Evolutionary conservation across 1,140 invertebrate species (phyloP), one percentile per base, ranked within the genome.

Genomic region (Zaprionus capensis): DNA sequence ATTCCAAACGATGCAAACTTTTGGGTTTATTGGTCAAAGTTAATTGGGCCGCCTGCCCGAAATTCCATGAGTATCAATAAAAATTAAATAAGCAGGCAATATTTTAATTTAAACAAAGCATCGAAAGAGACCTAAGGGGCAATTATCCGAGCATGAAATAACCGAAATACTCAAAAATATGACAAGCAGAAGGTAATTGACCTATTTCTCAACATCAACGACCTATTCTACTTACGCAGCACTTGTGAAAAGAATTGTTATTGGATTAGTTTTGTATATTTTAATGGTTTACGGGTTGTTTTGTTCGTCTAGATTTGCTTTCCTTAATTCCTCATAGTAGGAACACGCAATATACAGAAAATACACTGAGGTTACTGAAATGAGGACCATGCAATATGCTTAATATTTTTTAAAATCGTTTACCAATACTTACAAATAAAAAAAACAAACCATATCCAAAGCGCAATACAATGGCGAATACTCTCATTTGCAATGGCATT

Each of bases 401-500:
- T 9, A 20, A 11, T 49, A 17, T 20, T 22, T 22, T 22, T 9
- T 2, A 2, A 49, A 11, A 49, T 49, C 1, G 2, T 11, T 4
- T 20, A 1, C 11, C 11, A 1, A 22, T 20, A 49, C 46, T 49
- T 11, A 49, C 63, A 41, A 41, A 41, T 38, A 53, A 28, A 36
- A 0, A 14, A 41, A 1, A 74, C n/a, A 49, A 49, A 49, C 26
- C 65, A 77, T 0, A 34, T 0, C 72, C 71, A 81, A 49, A 66
- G 67, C 0, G 26, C 51, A 7, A 77, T 28, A 38, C 44, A 49
- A 22, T 67, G 67, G 11, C 31, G 17, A 1, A 24, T 0, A 24
- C 63, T 51, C 2, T 31, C 4, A 49, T 73, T 81, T 0, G 62
- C 11, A 22, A 81, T 46, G 2, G 72, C 2, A 68, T 81, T 81